Evolutionary conservation across 1,140 invertebrate species (phyloP), one percentile per base, ranked within the genome.

Genomic region (Hycleus phaleratus): DNA sequence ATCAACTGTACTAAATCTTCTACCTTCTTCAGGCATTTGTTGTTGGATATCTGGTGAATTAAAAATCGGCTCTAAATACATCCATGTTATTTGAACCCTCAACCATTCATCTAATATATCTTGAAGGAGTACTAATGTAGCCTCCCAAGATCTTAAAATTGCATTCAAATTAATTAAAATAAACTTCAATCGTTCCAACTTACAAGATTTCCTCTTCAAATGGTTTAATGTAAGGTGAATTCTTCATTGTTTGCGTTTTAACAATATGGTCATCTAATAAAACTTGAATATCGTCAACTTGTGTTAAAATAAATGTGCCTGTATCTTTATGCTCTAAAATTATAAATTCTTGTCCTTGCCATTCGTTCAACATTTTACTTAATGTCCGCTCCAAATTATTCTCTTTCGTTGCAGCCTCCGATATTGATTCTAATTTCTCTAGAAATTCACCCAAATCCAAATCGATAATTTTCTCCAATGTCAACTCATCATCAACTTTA

Each of bases 11-110:
- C 84, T 90, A 68, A 93, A 93, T 64, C 91, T 79, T 48, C 94
- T 80, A 11, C 92, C 93, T 78, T 94, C 91, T 73, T 94, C 91
- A 0, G 94, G 93, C 86, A 97, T 91, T 84, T 91, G 88, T 60
- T 87, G 85, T 77, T 97, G 95, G 73, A 99, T 98, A 76, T 99
- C 96, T 2, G 95, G 95, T 12, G 93, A 97, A 3, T 91, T 91
- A 74, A 98, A 98, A 64, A 99, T 97, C 1, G 96, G 95, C 71
- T 98, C 95, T 62, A 99, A 77, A 74, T 98, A 97, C 78, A 97
- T 88, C 95, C 95, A 98, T 2, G 92, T 96, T 1, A 87, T 82
- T 76, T 98, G 95, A 11, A 98, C 95, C 70, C 93, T 92, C 4
- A 97, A 72, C 94, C 95, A 98, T 69, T 95, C 90, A 73, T 98